These are phyloP conservation scores for Lochmaea crataegi DNA, from an alignment of 2,888 invertebrate genomes.

Conservation along the genomic window DNA sequence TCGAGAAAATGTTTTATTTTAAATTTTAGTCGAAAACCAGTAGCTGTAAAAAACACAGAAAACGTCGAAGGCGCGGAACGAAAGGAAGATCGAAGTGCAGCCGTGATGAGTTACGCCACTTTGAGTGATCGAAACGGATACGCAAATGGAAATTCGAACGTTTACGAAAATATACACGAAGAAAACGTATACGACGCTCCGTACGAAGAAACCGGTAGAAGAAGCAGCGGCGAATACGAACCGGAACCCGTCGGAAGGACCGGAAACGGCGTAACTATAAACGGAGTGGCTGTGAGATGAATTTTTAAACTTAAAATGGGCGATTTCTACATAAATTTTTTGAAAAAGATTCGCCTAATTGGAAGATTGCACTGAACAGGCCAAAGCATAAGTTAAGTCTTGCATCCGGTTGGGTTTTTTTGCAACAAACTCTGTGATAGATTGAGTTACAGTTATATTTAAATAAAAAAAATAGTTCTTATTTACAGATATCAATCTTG, in stretches of 20 bases:
- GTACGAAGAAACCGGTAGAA: conserved; percentile 74
- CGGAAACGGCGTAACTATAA: conserved; percentile 82
- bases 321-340: no score
- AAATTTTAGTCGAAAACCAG: conserved; percentile 78
- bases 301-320: not conserved
- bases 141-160: conserved; percentile 63
- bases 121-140: conserved; percentile 76
- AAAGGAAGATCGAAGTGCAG: conserved; percentile 87
- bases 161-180: conserved; percentile 71
- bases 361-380: conserved; percentile 22
- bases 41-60: conserved; percentile 89
- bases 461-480: not conserved
- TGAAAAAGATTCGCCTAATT: no score
- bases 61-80: conserved; percentile 88
- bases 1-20: not conserved
- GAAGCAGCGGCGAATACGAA: conserved; percentile 71
- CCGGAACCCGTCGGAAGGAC: conserved; percentile 73
- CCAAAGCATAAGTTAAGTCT: conserved; percentile 20
- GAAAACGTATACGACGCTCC: conserved; percentile 83
- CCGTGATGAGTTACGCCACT: conserved; percentile 90
- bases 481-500: not conserved
- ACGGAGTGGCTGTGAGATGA: conserved; percentile 86
- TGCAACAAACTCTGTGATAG: conserved; percentile 25
- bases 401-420: conserved; percentile 6
- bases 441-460: conserved; percentile 4